A percentile compares a stretch with the other conserved stretches of the same genome.
Conservation (phyloP, 2,888 invertebrate genomes). For the Cerceris rybyensis region DNA sequence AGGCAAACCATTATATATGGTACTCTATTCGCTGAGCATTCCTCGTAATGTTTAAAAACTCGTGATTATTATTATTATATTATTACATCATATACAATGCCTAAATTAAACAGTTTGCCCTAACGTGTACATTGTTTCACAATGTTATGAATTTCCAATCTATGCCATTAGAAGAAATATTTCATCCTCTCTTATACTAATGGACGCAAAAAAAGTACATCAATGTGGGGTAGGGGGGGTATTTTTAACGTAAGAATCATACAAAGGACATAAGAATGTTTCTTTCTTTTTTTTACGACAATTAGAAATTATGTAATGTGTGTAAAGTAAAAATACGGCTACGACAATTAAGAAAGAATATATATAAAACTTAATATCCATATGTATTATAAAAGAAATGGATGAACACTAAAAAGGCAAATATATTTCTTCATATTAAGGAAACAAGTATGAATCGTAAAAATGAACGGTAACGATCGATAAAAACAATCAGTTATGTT, state of each 20-base stretch:
- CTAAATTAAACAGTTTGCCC: conserved; percentile 12
- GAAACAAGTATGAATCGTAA: too few species aligned
- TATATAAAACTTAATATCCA: too few species aligned
- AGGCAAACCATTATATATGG: conserved; percentile 8
- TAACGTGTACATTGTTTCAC: conserved; percentile 38
- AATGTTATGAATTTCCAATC: conserved; percentile 19
- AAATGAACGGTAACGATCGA: conserved; percentile 3
- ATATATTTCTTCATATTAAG: too few species aligned
- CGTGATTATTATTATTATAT: neutral
- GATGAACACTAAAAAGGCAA: too few species aligned
- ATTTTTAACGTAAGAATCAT: neutral
- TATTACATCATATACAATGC: conserved; percentile 7
- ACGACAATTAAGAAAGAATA: too few species aligned
- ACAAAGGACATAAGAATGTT: neutral
- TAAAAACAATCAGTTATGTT: neutral
- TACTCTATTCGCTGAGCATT: neutral
- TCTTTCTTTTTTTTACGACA: neutral
- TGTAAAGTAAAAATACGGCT: too few species aligned
- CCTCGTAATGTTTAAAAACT: neutral
- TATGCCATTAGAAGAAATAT: conserved; percentile 19
- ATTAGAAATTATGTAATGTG: neutral
- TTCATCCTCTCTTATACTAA: conserved; percentile 8
- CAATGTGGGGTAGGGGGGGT: neutral
- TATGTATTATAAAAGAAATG: too few species aligned
- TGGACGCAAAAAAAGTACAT: neutral